A percentile compares a stretch with the other conserved stretches of the same genome.
These are phyloP conservation scores for Hypselothyrea guttata DNA, from an alignment of 2,888 invertebrate species.

Conservation along the genomic window DNA sequence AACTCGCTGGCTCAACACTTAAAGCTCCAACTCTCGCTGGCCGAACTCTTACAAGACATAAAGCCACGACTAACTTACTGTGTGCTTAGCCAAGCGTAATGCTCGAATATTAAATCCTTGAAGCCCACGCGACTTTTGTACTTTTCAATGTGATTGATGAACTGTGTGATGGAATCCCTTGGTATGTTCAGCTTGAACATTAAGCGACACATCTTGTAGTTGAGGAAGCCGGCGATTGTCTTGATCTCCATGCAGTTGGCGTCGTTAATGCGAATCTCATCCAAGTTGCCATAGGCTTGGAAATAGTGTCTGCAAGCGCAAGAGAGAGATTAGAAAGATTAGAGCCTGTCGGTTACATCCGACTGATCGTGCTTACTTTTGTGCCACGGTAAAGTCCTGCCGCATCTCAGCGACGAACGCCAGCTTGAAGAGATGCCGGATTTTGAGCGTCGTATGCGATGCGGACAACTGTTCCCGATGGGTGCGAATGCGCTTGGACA, in stretches of 20 bases:
- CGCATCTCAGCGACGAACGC: slow-evolving; percentile 97
- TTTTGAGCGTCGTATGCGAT: slow-evolving; percentile 94
- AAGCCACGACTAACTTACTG: slow-evolving; percentile 91
- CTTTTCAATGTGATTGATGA: slow-evolving; percentile 94
- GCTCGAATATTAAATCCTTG: slow-evolving; percentile 94
- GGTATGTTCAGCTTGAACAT: slow-evolving; percentile 95
- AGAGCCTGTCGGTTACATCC: not conserved
- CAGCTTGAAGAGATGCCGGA: slow-evolving; percentile 98
- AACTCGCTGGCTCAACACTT: too few species aligned
- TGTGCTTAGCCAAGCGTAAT: slow-evolving; percentile 96
- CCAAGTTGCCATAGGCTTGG: slow-evolving; percentile 94
- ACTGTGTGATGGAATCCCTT: slow-evolving; percentile 96
- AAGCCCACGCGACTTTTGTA: slow-evolving; percentile 92
- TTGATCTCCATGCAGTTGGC: slow-evolving; percentile 96
- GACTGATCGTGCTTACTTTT: slow-evolving; percentile 85
- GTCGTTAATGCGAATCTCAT: slow-evolving; percentile 94
- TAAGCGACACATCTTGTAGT: slow-evolving; percentile 96
- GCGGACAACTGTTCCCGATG: slow-evolving; percentile 95
- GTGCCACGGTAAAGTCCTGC: slow-evolving; percentile 93
- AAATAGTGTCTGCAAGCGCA: slow-evolving; percentile 86
- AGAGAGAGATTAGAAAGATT: not conserved
- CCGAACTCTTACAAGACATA: too few species aligned
- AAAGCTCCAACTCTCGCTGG: too few species aligned
- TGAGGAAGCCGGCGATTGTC: slow-evolving; percentile 96
- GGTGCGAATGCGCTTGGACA: slow-evolving; percentile 92